Evolutionary conservation across 2,888 invertebrate genomes (phyloP), one percentile per base, ranked within the genome.

Genomic region (Macrophya annulata): DNA sequence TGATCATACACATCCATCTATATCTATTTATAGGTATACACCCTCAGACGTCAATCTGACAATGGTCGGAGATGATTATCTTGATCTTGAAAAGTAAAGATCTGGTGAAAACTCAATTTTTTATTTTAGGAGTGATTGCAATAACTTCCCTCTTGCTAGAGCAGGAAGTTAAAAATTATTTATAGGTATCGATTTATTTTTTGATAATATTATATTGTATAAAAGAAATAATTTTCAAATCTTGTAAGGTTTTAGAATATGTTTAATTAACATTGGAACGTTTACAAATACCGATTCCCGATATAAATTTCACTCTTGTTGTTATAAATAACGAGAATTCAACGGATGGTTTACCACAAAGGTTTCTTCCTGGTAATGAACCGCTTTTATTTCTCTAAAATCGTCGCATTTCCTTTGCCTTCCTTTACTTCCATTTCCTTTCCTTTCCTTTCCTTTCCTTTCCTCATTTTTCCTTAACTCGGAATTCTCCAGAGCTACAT

Each of bases 271-370:
- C 21, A 59, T 21, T 59, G n/a, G 21, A 62, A 25, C 62, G 12
- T 59, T 21, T 62, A 62, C 9, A 10, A 62, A 25, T 62, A 62
- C 12, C 62, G 62, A 62, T 62, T 25, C 25, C 10, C 21, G 62
- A 25, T 25, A 62, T 12, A 21, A 4, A 25, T 4, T 62, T 62
- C 12, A 62, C 25, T 10, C 62, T 10, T 25, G 62, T 25, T 62
- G 62, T 62, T 62, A 62, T 62, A 62, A 62, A 62, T 62, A 62
- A 62, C 12, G 62, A 62, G 62, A 62, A 62, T 25, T 25, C 62
- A 1, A 25, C 25, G 62, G 25, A 12, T 62, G 9, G 25, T 62
- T 25, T 25, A 31, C 17, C 21, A 17, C 37, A 68, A 68, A 68
- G 37, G 31, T 37, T 37, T 68, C 62, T 68, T 37, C 37, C 37